Evolutionary conservation across 2,888 invertebrate species (phyloP), one percentile per base, ranked within the genome.

Genomic region (Maniola hyperantus): DNA sequence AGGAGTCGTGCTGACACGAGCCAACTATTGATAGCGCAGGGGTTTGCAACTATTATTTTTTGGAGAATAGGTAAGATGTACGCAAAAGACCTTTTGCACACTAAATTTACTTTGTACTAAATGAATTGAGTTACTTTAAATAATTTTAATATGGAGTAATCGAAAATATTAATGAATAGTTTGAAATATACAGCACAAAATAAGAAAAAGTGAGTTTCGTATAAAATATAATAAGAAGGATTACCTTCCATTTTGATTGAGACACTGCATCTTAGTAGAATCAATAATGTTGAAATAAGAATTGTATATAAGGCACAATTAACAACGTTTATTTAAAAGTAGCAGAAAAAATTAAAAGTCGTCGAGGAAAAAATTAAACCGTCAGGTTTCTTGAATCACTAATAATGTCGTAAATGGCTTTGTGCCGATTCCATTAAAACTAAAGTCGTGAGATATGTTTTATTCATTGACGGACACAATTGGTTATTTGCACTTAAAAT

Each of bases 1-100:
- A 79, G 76, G 76, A 77, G 78, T 73, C 76, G 79, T 81, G 77
- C 79, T 82, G 87, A 84, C 91, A 90, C 89, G 89, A 87, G 91
- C 88, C 85, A 81, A 70, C 51, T 68, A 69, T 71, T 72, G 67
- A 76, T 71, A 69, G 58, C 65, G 36, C 67, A 66, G 70, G 50
- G 55, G 65, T 34, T 60, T 26, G 46, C 55, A 71, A 65, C 67
- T 55, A 26, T 71, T 64, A 55, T 13, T 64, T 46, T 59, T 60
- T 10, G 0, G 10, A 7, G 26, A 15, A 42, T 39, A 50, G 5
- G 1, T 26, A 26, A 4, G 18, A 36, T 36, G 36, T 36, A 8
- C 8, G 1, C 36, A 5, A 6, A 5, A 36, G 36, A 26, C 26
- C 4, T 26, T 26, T 26, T 26, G 26, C 8, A 2, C 8, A 39